A percentile compares a stretch with the other conserved stretches of the same genome.
Evolutionary conservation across 1,140 invertebrate genomes (phyloP).

Genomic region (Bilobella aurantiaca): DNA sequence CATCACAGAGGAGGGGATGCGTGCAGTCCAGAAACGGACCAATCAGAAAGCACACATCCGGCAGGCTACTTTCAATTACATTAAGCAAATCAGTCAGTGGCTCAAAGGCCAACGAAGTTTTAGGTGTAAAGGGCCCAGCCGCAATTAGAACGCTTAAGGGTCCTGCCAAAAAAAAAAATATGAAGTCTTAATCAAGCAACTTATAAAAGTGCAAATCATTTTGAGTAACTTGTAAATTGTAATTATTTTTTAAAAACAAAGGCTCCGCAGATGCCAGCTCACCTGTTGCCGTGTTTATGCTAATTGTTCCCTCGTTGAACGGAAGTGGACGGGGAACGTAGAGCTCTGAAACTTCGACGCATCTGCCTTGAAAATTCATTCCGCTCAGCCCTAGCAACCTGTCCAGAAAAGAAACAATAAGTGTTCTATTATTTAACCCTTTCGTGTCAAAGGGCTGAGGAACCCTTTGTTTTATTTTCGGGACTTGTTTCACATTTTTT

Average conservation of each 20-base stretch:
- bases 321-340: conserved; percentile 39
- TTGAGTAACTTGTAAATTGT: too few species aligned
- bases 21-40: conserved; percentile 71
- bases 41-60: conserved; percentile 66
- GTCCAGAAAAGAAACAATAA: conserved; percentile 23
- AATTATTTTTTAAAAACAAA: neutral
- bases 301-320: conserved; percentile 5
- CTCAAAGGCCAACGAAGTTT: conserved; percentile 64
- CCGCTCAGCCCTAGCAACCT: conserved; percentile 61
- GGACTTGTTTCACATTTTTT: too few species aligned
- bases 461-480: too few species aligned
- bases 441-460: too few species aligned
- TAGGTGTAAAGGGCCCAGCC: conserved; percentile 68
- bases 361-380: conserved; percentile 55
- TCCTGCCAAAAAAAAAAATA: conserved; percentile 38
- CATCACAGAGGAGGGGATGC: conserved; percentile 50
- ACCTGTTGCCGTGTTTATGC: conserved; percentile 4
- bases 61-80: conserved; percentile 55
- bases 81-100: conserved; percentile 66
- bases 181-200: too few species aligned
- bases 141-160: conserved; percentile 61
- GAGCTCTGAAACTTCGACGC: conserved; percentile 56
- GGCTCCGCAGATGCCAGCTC: too few species aligned
- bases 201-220: too few species aligned
- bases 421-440: neutral